phyloP scores from a whole-genome alignment of 2,888 invertebrate genomes.

The Odontocerum albicorne region DNA sequence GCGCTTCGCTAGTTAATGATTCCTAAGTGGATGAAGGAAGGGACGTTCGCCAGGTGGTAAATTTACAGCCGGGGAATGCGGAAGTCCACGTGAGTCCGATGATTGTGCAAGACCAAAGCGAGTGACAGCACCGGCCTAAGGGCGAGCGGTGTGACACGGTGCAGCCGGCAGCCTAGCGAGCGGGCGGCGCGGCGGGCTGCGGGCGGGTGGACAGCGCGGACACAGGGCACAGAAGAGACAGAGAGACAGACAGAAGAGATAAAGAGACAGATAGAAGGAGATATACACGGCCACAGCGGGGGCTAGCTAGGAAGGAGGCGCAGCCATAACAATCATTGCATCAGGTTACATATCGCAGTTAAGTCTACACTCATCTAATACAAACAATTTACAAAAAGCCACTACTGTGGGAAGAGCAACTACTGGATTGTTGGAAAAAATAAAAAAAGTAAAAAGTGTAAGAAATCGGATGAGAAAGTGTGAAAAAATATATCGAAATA shows the following conservation, averaged over 20 bases:
- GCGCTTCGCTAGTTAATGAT: no score
- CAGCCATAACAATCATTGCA: conserved; percentile 34
- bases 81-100: no score
- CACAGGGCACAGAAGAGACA: conserved; percentile 29
- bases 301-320: conserved; percentile 18
- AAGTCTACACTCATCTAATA: conserved; percentile 19
- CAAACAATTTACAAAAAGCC: conserved; percentile 32
- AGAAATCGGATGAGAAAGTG: no score
- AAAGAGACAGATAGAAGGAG: conserved; percentile 9
- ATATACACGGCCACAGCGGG: conserved; percentile 26
- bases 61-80: no score
- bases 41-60: no score
- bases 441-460: no score
- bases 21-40: no score
- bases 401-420: conserved; percentile 32
- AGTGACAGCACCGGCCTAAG: no score
- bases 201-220: conserved; percentile 14
- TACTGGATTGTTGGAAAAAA: conserved; percentile 15
- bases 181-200: not conserved
- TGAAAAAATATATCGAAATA: not conserved
- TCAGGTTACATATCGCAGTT: conserved; percentile 36
- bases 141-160: not conserved
- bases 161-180: not conserved
- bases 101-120: conserved; percentile 1
- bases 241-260: conserved; percentile 28